phyloP scores from a whole-genome alignment of 2,113 vertebrate genomes.

The Brachirus orientalis region DNA sequence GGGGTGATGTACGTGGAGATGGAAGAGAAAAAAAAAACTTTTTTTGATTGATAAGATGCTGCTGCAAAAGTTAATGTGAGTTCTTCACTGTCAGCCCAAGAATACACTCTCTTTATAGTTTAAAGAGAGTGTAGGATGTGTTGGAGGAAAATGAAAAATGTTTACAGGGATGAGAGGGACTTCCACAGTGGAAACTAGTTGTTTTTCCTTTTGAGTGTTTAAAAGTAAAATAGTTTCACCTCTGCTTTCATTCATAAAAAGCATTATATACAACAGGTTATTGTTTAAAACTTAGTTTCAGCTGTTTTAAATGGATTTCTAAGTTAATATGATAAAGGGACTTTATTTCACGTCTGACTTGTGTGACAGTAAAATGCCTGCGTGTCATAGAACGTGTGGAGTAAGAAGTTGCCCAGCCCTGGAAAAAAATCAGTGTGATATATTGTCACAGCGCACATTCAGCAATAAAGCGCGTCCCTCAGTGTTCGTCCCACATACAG shows the following conservation, averaged over 20 bases:
- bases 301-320: background rate
- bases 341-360: no score
- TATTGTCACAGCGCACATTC: conserved; percentile 9
- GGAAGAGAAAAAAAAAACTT: no score
- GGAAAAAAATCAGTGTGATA: conserved; percentile 29
- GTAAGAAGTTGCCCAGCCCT: conserved; percentile 8
- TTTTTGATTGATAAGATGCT: background rate
- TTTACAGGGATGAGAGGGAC: conserved; percentile 29
- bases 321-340: background rate
- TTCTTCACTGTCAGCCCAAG: no score
- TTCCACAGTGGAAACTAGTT: conserved; percentile 19
- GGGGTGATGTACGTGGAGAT: background rate
- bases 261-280: no score
- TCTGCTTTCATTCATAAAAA: background rate
- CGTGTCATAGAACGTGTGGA: conserved; percentile 28
- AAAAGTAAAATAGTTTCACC: conserved; percentile 11
- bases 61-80: no score
- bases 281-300: no score
- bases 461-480: conserved; percentile 21
- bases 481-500: background rate
- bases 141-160: background rate
- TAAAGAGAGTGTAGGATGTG: background rate
- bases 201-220: conserved; percentile 21
- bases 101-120: no score
- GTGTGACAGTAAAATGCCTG: conserved; percentile 26